A percentile compares a stretch with the other conserved stretches of the same genome.
Conservation (phyloP, 2,888 invertebrate genomes). For the Himalopsyche kuldschensis region DNA sequence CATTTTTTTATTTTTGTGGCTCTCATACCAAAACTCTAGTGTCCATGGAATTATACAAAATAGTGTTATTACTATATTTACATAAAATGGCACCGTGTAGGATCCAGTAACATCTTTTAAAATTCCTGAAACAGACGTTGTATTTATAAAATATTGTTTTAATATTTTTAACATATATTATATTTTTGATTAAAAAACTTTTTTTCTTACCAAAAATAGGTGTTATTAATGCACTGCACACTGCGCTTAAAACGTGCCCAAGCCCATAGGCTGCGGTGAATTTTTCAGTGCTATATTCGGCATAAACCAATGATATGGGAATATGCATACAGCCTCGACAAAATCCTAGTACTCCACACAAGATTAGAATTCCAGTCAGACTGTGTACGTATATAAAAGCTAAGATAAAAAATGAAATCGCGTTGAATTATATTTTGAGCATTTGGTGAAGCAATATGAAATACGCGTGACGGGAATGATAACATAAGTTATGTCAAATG, state of each 20-base stretch:
- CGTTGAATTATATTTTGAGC: too few species aligned
- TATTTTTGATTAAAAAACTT: neutral
- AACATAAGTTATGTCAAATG: too few species aligned
- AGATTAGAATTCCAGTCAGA: slow-evolving; percentile 56
- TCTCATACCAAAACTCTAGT: neutral
- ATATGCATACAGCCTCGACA: slow-evolving; percentile 65
- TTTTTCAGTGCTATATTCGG: slow-evolving; percentile 64
- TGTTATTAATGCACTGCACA: slow-evolving; percentile 61
- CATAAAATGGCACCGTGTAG: neutral
- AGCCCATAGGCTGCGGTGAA: slow-evolving; percentile 70
- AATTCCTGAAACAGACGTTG: slow-evolving; percentile 31
- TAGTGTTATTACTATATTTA: neutral
- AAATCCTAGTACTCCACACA: slow-evolving; percentile 60
- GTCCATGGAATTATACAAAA: neutral
- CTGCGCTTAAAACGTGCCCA: slow-evolving; percentile 65
- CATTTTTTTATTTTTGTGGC: neutral
- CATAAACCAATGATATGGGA: slow-evolving; percentile 65
- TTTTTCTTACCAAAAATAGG: slow-evolving; percentile 46
- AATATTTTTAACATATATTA: neutral
- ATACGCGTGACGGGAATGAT: too few species aligned
- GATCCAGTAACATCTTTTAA: neutral
- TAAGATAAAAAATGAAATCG: slow-evolving; percentile 45
- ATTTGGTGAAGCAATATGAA: too few species aligned
- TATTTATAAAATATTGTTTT: slow-evolving; percentile 8
- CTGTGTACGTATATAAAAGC: slow-evolving; percentile 62